These are phyloP conservation scores for Rhogogaster chlorosoma DNA, from an alignment of 2,888 invertebrate genomes.

Conservation along the genomic window DNA sequence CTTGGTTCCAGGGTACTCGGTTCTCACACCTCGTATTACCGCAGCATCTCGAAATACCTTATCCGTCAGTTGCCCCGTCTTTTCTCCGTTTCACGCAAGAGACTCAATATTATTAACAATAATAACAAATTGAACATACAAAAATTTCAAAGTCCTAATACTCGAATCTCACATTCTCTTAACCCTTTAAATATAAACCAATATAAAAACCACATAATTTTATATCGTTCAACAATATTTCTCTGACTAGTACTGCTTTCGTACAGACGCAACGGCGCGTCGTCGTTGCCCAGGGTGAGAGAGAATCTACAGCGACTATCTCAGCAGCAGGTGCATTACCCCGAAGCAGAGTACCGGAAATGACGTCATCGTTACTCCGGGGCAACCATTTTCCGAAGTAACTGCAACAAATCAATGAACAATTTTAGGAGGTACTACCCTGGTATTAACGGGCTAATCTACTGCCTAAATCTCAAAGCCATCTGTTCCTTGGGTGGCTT, in stretches of 20 bases:
- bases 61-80: neutral
- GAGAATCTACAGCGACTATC: slow-evolving; percentile 65
- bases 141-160: slow-evolving; percentile 51
- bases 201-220: slow-evolving; percentile 58
- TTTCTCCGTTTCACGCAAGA: neutral
- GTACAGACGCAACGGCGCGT: slow-evolving; percentile 42
- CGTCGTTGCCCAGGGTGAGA: slow-evolving; percentile 33
- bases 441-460: neutral
- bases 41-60: slow-evolving; percentile 24
- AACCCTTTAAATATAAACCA: slow-evolving; percentile 56
- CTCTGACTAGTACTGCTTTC: slow-evolving; percentile 50
- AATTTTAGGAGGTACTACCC: neutral
- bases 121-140: slow-evolving; percentile 60
- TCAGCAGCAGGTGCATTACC: slow-evolving; percentile 66
- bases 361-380: slow-evolving; percentile 60
- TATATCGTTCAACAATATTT: slow-evolving; percentile 59
- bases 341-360: slow-evolving; percentile 58
- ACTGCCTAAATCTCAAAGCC: neutral
- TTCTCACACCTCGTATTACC: neutral
- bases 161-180: slow-evolving; percentile 36
- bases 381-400: slow-evolving; percentile 69
- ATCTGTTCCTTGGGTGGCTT: slow-evolving; percentile 4
- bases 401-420: slow-evolving; percentile 68
- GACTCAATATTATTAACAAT: slow-evolving; percentile 49
- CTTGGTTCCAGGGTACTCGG: neutral